These are phyloP conservation scores for Ochropleura plecta DNA, from an alignment of 2,888 invertebrate species.

Conservation along the genomic window DNA sequence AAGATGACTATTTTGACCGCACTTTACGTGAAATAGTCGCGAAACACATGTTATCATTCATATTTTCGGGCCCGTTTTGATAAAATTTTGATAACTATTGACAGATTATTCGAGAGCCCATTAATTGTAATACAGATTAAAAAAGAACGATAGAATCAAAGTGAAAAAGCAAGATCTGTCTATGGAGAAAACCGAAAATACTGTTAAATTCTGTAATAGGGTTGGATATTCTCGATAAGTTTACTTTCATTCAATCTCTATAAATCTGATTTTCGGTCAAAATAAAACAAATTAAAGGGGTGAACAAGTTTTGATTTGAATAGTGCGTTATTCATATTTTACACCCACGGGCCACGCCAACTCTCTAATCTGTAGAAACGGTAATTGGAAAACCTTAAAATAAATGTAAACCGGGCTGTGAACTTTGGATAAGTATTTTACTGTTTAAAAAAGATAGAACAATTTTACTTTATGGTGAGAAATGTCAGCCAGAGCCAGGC, in stretches of 20 bases:
- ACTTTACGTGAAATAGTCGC: constrained; percentile 67
- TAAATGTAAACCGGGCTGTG: background rate
- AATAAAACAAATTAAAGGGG: background rate
- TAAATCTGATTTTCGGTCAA: background rate
- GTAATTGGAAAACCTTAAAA: background rate
- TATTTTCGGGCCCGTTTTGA: constrained; percentile 82
- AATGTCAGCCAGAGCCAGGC: background rate
- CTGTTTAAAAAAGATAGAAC: background rate
- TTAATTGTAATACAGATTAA: constrained; percentile 57
- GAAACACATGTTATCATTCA: constrained; percentile 84
- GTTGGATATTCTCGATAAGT: constrained; percentile 17
- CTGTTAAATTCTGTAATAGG: constrained; percentile 1
- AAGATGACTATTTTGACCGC: constrained; percentile 72
- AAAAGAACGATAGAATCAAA: background rate
- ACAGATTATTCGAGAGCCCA: constrained; percentile 75
- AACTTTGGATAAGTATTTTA: background rate
- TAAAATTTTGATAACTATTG: constrained; percentile 79
- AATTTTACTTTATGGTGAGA: background rate
- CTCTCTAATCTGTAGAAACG: background rate
- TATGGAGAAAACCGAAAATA: background rate
- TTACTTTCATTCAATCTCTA: background rate
- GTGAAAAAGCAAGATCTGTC: no score
- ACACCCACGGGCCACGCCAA: background rate
- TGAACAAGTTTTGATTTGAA: background rate
- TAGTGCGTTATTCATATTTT: background rate